Conservation (phyloP, 2,797 vertebrate genomes). For the Lacerta bilineata region DNA sequence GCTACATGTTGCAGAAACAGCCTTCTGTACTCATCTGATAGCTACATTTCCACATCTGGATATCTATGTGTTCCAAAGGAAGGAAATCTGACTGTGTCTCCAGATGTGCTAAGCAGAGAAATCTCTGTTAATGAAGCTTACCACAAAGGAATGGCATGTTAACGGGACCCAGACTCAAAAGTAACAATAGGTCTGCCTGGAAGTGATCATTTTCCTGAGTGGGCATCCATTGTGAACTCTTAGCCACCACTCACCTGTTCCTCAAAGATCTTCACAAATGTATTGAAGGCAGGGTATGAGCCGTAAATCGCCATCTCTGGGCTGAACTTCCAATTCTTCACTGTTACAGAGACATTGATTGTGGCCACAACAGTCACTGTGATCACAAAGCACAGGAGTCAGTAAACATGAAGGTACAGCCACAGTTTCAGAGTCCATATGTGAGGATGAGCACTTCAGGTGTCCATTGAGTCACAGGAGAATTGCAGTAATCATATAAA, state of each 20-base stretch:
- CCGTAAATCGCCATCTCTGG: rapidly evolving
- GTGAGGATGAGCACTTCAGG: too few relatives aligned
- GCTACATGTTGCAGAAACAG: not conserved
- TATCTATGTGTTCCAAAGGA: not conserved
- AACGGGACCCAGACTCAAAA: not conserved
- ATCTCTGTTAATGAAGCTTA: not conserved
- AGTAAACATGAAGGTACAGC: not conserved
- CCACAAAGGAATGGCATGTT: not conserved
- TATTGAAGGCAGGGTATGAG: rapidly evolving
- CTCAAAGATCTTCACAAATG: rapidly evolving
- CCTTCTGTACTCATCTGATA: not conserved
- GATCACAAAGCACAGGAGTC: not conserved
- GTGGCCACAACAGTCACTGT: not conserved
- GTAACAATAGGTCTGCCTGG: too few relatives aligned
- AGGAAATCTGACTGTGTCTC: not conserved
- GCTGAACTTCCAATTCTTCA: rapidly evolving
- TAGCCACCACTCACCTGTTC: not conserved
- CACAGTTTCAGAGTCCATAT: too few relatives aligned
- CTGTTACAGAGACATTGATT: not conserved
- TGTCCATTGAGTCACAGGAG: too few relatives aligned
- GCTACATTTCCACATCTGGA: not conserved
- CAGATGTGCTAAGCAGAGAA: too few relatives aligned
- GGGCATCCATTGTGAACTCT: too few relatives aligned
- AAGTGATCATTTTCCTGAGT: too few relatives aligned
- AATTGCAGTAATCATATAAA: too few relatives aligned